These are phyloP conservation scores for Puma concolor DNA, from an alignment of 2,113 vertebrate genomes.

Conservation along the genomic window DNA sequence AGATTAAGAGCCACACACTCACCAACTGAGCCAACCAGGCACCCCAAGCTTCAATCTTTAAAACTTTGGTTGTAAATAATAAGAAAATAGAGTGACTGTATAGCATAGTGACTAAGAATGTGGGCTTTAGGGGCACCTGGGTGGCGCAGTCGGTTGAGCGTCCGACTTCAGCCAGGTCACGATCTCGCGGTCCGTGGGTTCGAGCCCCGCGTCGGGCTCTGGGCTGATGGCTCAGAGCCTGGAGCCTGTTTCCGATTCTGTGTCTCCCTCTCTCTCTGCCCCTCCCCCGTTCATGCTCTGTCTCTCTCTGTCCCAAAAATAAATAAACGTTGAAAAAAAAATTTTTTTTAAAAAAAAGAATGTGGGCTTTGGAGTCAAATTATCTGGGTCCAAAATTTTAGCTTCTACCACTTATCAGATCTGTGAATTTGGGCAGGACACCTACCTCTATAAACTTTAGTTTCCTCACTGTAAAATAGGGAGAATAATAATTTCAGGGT, in stretches of 20 bases:
- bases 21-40: not conserved
- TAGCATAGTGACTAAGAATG: not conserved
- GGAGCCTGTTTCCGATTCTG: too few species aligned
- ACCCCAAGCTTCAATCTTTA: not conserved
- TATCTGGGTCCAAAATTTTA: conserved; percentile 18
- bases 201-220: too few species aligned
- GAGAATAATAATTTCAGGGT: conserved; percentile 22
- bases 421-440: not conserved
- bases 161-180: too few species aligned
- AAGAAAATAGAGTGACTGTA: not conserved
- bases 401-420: not conserved
- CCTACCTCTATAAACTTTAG: not conserved
- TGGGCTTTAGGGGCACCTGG: too few species aligned
- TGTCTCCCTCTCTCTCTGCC: too few species aligned
- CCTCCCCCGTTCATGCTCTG: too few species aligned
- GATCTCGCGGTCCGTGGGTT: too few species aligned
- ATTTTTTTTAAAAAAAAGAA: too few species aligned
- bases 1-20: not conserved
- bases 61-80: conserved; percentile 5
- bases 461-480: not conserved
- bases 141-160: too few species aligned
- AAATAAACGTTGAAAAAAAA: too few species aligned
- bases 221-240: too few species aligned
- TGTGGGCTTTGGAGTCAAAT: not conserved
- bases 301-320: too few species aligned